Conservation (phyloP, 2,113 vertebrate species). For the Ascaphus truei region DNA sequence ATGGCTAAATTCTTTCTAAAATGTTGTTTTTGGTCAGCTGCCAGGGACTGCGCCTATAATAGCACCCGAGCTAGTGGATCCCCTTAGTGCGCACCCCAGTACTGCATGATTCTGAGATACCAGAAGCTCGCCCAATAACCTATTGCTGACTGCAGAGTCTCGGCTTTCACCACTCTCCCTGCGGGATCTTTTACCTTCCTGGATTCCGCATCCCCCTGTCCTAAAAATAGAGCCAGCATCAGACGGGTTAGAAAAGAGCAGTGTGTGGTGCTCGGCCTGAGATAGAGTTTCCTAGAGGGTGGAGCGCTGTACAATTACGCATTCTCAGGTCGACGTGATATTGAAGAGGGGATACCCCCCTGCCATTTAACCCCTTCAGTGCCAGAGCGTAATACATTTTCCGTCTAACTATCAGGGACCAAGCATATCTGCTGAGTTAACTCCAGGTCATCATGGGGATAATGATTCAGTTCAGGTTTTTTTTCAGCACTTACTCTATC, state of each 20-base stretch:
- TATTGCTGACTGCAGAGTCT: slow-evolving; percentile 11
- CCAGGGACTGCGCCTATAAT: no score
- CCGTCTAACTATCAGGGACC: neutral
- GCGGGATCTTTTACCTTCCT: slow-evolving; percentile 1
- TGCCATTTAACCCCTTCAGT: slow-evolving; percentile 11
- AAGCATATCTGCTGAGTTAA: no score
- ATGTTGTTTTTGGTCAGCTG: no score
- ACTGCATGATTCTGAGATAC: neutral
- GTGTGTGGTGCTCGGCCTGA: neutral
- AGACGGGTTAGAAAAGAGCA: neutral
- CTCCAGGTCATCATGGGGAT: no score
- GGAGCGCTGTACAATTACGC: slow-evolving; percentile 22
- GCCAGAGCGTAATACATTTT: no score
- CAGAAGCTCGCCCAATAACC: neutral
- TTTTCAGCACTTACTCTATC: no score
- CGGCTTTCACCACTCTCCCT: slow-evolving; percentile 11
- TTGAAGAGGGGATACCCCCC: slow-evolving; percentile 8
- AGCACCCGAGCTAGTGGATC: no score
- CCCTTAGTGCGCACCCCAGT: neutral
- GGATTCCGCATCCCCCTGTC: neutral
- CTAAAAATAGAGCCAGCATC: slow-evolving; percentile 21
- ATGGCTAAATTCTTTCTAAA: no score
- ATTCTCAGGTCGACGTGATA: slow-evolving; percentile 7
- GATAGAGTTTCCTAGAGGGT: slow-evolving; percentile 34
- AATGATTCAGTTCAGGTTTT: no score